Evolutionary conservation across 2,888 invertebrate genomes (phyloP), one percentile per base, ranked within the genome.

Genomic region (Athripsodes cinereus): DNA sequence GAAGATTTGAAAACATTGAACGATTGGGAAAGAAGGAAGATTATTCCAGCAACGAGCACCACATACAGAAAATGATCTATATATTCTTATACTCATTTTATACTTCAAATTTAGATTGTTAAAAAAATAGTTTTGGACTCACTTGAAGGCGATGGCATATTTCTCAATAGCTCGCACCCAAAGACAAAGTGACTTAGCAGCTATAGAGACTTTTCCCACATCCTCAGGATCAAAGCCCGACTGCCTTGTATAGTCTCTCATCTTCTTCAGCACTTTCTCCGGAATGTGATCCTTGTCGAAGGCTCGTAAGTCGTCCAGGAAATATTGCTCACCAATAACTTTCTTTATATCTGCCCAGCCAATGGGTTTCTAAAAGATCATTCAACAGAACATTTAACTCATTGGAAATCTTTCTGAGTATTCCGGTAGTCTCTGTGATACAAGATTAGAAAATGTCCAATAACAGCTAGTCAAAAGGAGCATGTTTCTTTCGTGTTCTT

Each of bases 121-220:
- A 18, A 2, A 47, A 3, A 2, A n/a, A 47, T 47, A 16, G 2
- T 16, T 13, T 34, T 26, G 2, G 16, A 72, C 78, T 77, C 69
- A 88, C 88, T 85, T 88, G 79, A 85, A 94, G 47, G 94, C 87
- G 74, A 90, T 88, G 2, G 88, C 93, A 69, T 95, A 95, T 69
- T 92, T 87, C 72, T 95, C 92, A 71, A 95, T 94, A 1, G 94
- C 94, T 60, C 90, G 81, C 18, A 92, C 93, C 95, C 95, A 95
- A 69, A 90, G 83, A 69, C 92, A 92, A 21, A 95, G 76, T 1
- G 93, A 93, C 72, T 91, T 92, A 19, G 93, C 92, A 0, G 94
- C 94, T 0, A 80, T 68, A 0, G 94, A 94, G 40, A 93, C 92
- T 1, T 83, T 77, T 0, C 92, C 94, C 1, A 95, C 90, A 68